Base-by-base conservation (phyloP, 2,888 invertebrate genomes). In the Cheilosia urbana region DNA sequence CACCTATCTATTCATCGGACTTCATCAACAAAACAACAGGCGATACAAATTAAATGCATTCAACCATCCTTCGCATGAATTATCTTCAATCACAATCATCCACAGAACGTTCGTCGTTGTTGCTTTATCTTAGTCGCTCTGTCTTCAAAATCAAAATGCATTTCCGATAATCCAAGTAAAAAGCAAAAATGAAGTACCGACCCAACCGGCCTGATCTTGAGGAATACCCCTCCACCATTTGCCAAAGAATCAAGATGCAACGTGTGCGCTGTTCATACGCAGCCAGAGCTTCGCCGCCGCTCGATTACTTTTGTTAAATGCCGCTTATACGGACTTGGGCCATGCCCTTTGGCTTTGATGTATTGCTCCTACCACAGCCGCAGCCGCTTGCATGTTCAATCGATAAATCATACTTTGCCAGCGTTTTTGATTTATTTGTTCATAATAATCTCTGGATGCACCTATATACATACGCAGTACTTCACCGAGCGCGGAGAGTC, bases 361-460 rank as follows among this genome's bases (percentile, higher is more conserved):
- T 68, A 78, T 78, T 78, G 37, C 78, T 73, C 78, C 78, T 62
- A 78, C 78, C 40, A 42, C 13, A 55, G 57, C 62, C 57, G 53
- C 13, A 55, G 57, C 62, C 57, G 53, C 66, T 78, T 78, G 78
- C 68, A 78, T 83, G 78, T 68, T 78, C 78, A 62, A 78, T 83
- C 83, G 73, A 83, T 83, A 83, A 83, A 83, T 83, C 83, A 83
- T 83, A 83, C 83, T 83, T 83, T 73, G 62, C 83, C 73, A 49
- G 42, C 15, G 49, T 77, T 63, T 65, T 82, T 78, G 73, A 78
- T 78, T 73, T 83, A 83, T 83, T 68, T 78, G 57, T 68, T 72
- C 66, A 24, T 57, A 72, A 71, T 78, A 78, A 71, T 71, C 76
- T 60, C 47, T n/a, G 76, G 76, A 53, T 37, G 37, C 13, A 11